Conservation (phyloP, 2,113 vertebrate species). For the Scatophagus argus region DNA sequence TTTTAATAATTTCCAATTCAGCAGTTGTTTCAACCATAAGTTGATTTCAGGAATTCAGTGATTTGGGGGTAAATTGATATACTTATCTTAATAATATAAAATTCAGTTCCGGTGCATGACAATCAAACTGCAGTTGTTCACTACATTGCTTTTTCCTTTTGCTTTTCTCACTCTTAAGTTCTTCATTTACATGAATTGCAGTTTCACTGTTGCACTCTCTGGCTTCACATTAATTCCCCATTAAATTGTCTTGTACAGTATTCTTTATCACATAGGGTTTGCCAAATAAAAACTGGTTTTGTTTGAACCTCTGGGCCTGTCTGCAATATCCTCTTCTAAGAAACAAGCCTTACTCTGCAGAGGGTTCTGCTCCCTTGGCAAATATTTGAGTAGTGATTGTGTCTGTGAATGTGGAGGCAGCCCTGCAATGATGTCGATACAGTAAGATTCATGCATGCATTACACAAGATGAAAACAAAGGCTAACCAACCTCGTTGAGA, state of each 20-base stretch:
- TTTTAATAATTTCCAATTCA: constrained; percentile 1
- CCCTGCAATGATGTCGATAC: not conserved
- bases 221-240: constrained; percentile 29
- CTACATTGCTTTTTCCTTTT: not conserved
- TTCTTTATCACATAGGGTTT: constrained; percentile 48
- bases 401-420: not conserved
- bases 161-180: constrained; percentile 3
- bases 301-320: constrained; percentile 17
- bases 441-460: not conserved
- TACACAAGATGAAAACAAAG: not conserved
- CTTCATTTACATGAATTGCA: not conserved
- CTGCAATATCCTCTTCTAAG: constrained; percentile 1
- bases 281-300: constrained; percentile 74
- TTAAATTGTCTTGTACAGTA: constrained; percentile 53
- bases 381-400: constrained; percentile 69
- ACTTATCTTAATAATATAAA: constrained; percentile 56
- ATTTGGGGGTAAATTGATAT: constrained; percentile 15
- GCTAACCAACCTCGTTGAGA: too few relatives aligned
- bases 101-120: constrained; percentile 36
- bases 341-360: constrained; percentile 1
- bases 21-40: not conserved
- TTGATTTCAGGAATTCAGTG: constrained; percentile 22
- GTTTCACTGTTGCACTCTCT: constrained; percentile 12
- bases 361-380: constrained; percentile 41
- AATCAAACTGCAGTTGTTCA: constrained; percentile 27